Conservation (phyloP, 2,888 invertebrate species). For the Hypomecis atomaria region DNA sequence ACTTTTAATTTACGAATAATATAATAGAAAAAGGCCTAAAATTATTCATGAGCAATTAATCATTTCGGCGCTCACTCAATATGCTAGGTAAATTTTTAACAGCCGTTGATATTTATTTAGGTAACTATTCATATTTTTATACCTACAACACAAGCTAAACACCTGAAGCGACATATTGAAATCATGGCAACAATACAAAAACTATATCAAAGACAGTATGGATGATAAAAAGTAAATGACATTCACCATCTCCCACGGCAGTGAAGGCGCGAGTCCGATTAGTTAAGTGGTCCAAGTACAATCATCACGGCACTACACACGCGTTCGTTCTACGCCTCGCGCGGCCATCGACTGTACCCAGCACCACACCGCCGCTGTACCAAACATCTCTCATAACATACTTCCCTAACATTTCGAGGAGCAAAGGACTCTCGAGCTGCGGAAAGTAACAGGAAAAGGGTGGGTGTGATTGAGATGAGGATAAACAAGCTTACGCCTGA, state of each 20-base stretch:
- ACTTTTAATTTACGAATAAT: not conserved
- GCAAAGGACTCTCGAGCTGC: conserved; percentile 26
- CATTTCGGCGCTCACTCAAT: not conserved
- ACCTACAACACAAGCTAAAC: conserved; percentile 1
- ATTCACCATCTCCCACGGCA: conserved; percentile 43
- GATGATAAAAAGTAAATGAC: conserved; percentile 10
- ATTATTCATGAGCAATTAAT: not conserved
- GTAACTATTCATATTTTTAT: not conserved
- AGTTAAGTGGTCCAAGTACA: conserved; percentile 69
- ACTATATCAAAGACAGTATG: conserved; percentile 2
- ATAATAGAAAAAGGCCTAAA: not conserved
- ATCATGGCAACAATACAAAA: conserved; percentile 1
- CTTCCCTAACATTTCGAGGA: conserved; percentile 16
- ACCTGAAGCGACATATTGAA: conserved; percentile 5
- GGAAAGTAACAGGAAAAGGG: conserved; percentile 31
- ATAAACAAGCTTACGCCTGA: conserved; percentile 7
- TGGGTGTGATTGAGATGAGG: conserved; percentile 16
- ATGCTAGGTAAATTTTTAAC: not conserved
- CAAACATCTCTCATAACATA: conserved; percentile 9
- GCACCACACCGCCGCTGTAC: conserved; percentile 6
- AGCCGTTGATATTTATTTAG: not conserved
- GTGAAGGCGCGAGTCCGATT: conserved; percentile 38
- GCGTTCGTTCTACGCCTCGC: conserved; percentile 59
- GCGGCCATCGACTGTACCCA: conserved; percentile 62
- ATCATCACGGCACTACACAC: conserved; percentile 64